Percentiles rank a stretch among this genome's conserved stretches.
These are phyloP conservation scores for Coelinius sp. DNA, from an alignment of 2,888 invertebrate species.

Conservation along the genomic window DNA sequence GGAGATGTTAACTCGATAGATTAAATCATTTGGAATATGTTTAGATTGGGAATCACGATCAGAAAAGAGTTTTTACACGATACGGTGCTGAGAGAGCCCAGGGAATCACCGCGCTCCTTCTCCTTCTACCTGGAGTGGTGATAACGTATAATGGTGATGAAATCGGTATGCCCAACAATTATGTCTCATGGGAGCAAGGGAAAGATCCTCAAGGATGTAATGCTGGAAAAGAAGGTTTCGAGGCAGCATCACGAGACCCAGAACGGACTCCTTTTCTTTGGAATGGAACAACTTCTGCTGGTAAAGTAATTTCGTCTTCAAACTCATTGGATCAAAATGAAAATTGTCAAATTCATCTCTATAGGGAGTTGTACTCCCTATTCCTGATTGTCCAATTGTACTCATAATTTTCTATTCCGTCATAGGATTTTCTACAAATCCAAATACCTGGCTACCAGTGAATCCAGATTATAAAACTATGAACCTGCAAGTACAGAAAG, in stretches of 20 bases:
- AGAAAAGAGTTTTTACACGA: constrained; percentile 69
- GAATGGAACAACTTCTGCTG: constrained; percentile 72
- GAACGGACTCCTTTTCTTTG: constrained; percentile 75
- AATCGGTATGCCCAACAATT: constrained; percentile 80
- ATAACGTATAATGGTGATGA: constrained; percentile 86
- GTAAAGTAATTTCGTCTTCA: not conserved
- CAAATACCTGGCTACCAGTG: constrained; percentile 77
- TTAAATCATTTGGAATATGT: not conserved
- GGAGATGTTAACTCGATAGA: not conserved
- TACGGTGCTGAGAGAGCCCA: constrained; percentile 72
- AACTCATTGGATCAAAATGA: no score
- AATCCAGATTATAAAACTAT: constrained; percentile 73
- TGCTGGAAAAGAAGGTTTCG: constrained; percentile 74
- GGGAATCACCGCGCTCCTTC: constrained; percentile 74
- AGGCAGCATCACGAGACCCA: constrained; percentile 57
- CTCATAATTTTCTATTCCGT: not conserved
- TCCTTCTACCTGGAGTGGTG: constrained; percentile 77
- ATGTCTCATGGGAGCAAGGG: constrained; percentile 76
- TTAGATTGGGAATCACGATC: constrained; percentile 73
- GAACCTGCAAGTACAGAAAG: constrained; percentile 68
- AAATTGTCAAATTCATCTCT: no score
- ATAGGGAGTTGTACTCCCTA: no score
- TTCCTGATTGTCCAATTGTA: no score
- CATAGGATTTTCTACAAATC: constrained; percentile 72
- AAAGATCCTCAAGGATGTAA: constrained; percentile 77